Conservation (phyloP, 1,140 invertebrate species). For the Dufourea novaeangliae region DNA sequence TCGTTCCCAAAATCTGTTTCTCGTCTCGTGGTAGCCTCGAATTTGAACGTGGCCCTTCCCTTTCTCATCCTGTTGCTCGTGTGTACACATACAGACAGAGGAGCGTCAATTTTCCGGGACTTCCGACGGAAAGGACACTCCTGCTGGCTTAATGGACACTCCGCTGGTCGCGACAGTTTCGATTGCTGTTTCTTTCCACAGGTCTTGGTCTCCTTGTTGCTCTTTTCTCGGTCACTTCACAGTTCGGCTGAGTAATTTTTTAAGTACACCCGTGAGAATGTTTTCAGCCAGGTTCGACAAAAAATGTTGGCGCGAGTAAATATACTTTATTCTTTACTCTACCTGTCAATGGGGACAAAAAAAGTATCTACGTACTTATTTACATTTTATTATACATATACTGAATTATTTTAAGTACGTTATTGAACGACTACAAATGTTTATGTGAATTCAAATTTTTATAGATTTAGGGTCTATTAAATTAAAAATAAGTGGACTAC, state of each 20-base stretch:
- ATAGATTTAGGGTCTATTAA: no score
- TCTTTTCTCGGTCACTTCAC: not conserved
- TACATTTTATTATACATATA: no score
- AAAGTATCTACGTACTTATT: no score
- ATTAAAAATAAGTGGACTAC: no score
- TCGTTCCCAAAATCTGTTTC: constrained; percentile 67
- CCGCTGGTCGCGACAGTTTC: constrained; percentile 42
- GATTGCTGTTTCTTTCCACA: constrained; percentile 13
- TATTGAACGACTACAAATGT: no score
- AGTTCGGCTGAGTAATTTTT: not conserved
- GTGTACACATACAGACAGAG: constrained; percentile 50
- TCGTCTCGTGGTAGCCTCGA: constrained; percentile 60
- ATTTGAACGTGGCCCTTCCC: constrained; percentile 55
- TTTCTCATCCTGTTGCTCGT: constrained; percentile 43
- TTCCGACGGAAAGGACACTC: constrained; percentile 70
- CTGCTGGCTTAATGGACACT: constrained; percentile 61
- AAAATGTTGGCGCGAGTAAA: no score
- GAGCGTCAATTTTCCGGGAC: constrained; percentile 62
- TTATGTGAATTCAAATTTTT: no score
- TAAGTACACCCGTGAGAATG: not conserved
- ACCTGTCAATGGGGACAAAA: no score
- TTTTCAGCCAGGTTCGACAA: no score
- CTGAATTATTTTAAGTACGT: no score
- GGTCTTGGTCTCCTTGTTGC: not conserved
- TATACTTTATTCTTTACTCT: no score